Base-by-base conservation (phyloP, 2,888 invertebrate genomes). In the Polydrusus tereticollis region DNA sequence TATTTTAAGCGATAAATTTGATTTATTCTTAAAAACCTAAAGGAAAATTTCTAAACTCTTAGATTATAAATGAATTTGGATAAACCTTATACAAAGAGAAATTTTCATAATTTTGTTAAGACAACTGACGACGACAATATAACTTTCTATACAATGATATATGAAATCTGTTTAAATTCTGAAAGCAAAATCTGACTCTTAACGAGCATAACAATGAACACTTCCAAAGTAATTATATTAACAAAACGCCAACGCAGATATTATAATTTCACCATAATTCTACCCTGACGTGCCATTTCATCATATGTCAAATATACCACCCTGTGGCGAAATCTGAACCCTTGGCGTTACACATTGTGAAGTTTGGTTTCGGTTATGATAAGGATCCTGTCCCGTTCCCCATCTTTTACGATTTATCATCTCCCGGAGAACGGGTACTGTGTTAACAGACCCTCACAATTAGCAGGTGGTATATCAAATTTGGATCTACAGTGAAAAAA, bases 271-370 rank as follows among this genome's bases (percentile, higher is more conserved):
- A 29, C 52, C 14, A 55, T 55, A 59, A 59, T 8, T 59, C 26
- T 23, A 41, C 41, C 36, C 50, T 67, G 45, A 69, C 62, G 66
- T 65, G 65, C 43, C 62, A 29, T 66, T 66, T 60, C 60, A 55
- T 66, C 52, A 59, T 60, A 66, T 66, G 45, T 71, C 71, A 60
- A 66, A 66, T 71, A 45, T 64, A 55, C 63, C 59, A 21, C 47
- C 47, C 47, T 63, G 50, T 14, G 63, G 63, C 63, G 20, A 23
- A 63, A 63, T 63, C 63, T 63, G 18, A 16, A 63, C 63, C 63
- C 63, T 26, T 36, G 63, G 63, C 36, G n/a, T 33, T 26, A 63
- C 63, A 63, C 63, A 47, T n/a, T 33, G 50, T 47, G 63, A 63
- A 63, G 63, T 47, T 47, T 63, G 63, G 63, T 63, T 63, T 47